Conservation (phyloP, 23 tunicate genomes). For the Ciona savignyi region DNA sequence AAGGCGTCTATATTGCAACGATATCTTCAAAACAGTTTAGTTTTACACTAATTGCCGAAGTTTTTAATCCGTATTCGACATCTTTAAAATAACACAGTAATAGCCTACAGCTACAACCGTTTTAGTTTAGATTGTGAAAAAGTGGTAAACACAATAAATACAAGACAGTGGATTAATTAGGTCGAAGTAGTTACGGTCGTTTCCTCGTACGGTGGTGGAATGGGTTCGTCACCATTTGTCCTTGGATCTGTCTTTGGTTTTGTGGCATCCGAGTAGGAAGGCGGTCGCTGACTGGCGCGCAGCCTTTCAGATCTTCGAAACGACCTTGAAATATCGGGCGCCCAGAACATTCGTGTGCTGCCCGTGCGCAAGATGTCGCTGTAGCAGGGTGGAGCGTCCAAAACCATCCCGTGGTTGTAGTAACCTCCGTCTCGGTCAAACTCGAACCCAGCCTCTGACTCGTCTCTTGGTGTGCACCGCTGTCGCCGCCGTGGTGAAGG, state of each 20-base stretch:
- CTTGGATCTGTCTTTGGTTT: constrained; percentile 4
- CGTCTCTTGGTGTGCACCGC: neutral
- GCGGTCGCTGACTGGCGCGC: constrained; percentile 7
- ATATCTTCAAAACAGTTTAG: too few relatives aligned
- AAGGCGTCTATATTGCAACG: too few relatives aligned
- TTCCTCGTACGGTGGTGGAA: neutral
- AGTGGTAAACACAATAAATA: too few relatives aligned
- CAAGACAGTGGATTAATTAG: too few relatives aligned
- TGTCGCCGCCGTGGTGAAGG: neutral
- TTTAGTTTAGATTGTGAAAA: too few relatives aligned
- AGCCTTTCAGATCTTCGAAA: neutral
- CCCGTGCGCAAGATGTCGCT: constrained; percentile 2
- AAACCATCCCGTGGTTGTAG: constrained; percentile 12
- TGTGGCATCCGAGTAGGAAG: constrained; percentile 5
- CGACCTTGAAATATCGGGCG: neutral
- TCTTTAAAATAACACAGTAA: too few relatives aligned
- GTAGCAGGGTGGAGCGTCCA: constrained; percentile 27
- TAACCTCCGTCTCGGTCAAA: constrained; percentile 1
- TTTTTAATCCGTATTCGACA: too few relatives aligned
- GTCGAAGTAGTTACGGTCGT: neutral
- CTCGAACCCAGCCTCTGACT: constrained; percentile 9
- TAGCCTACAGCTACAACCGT: too few relatives aligned
- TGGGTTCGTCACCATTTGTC: neutral
- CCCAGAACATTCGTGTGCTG: neutral
- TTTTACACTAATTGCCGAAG: too few relatives aligned